phyloP scores from a whole-genome alignment of 2,797 vertebrate genomes.

The Capromys pilorides region DNA sequence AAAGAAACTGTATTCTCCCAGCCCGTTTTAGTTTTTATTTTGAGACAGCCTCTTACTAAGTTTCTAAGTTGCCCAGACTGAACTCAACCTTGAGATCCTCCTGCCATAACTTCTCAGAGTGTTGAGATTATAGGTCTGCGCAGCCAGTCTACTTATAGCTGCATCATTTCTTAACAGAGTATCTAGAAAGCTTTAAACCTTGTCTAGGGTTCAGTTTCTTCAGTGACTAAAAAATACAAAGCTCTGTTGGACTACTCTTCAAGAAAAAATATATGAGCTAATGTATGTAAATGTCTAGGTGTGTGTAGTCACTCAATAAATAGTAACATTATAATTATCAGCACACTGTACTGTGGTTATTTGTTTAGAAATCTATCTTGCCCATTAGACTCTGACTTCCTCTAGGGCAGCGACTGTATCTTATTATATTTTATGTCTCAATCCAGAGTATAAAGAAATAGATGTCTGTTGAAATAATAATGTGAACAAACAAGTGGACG shows the following conservation, averaged over 20 bases:
- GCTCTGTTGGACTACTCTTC: neutral
- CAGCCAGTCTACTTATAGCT: neutral
- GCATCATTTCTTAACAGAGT: neutral
- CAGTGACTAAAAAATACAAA: neutral
- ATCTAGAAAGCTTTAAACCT: neutral
- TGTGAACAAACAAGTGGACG: neutral
- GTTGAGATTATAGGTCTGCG: neutral
- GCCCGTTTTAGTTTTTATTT: neutral
- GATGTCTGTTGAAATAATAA: slow-evolving; percentile 38
- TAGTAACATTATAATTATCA: neutral
- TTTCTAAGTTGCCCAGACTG: neutral
- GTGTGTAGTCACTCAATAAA: neutral
- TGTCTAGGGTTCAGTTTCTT: slow-evolving; percentile 1
- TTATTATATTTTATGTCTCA: slow-evolving; percentile 61
- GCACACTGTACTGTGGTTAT: neutral
- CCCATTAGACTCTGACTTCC: slow-evolving; percentile 32
- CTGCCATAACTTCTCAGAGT: neutral
- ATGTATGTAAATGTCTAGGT: neutral
- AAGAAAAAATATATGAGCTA: neutral
- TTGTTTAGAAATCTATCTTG: slow-evolving; percentile 38
- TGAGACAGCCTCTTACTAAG: neutral
- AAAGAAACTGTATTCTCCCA: neutral
- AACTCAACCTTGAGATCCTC: no score
- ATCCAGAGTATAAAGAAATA: slow-evolving; percentile 23
- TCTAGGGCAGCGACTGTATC: slow-evolving; percentile 39